These are phyloP conservation scores for Psephotus haematonotus DNA, from an alignment of 2,113 vertebrate species.

Conservation along the genomic window DNA sequence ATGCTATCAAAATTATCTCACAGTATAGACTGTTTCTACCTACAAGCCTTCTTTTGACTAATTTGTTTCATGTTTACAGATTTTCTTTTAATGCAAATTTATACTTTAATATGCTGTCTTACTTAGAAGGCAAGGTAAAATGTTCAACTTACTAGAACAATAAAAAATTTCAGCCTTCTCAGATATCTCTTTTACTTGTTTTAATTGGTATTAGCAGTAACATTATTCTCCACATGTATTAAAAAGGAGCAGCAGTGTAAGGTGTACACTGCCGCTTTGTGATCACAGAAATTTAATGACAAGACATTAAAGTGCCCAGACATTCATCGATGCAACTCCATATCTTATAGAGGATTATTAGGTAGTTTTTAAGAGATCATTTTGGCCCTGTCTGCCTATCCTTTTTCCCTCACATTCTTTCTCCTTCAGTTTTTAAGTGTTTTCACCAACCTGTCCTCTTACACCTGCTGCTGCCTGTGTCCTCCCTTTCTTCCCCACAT, in stretches of 20 bases:
- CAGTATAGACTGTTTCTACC: neutral
- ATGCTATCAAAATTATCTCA: neutral
- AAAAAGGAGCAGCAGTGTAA: neutral
- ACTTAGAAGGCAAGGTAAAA: neutral
- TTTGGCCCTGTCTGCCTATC: neutral
- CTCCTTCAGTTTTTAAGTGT: neutral
- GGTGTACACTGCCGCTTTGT: accelerated
- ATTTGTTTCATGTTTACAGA: neutral
- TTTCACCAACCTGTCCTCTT: neutral
- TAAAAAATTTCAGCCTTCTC: neutral
- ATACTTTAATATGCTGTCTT: neutral
- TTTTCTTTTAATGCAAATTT: neutral
- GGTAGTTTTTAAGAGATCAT: neutral
- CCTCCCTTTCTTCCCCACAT: neutral
- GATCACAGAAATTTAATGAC: neutral
- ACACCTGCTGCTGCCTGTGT: neutral
- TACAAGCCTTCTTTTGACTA: neutral
- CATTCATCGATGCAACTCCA: neutral
- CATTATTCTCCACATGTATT: neutral
- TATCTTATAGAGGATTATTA: neutral
- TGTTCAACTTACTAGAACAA: neutral
- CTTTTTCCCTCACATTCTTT: neutral
- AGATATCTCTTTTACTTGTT: neutral
- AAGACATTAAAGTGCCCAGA: neutral
- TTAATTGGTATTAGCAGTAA: neutral